Conservation (phyloP, 2,113 vertebrate genomes). For the Taxidea taxus region DNA sequence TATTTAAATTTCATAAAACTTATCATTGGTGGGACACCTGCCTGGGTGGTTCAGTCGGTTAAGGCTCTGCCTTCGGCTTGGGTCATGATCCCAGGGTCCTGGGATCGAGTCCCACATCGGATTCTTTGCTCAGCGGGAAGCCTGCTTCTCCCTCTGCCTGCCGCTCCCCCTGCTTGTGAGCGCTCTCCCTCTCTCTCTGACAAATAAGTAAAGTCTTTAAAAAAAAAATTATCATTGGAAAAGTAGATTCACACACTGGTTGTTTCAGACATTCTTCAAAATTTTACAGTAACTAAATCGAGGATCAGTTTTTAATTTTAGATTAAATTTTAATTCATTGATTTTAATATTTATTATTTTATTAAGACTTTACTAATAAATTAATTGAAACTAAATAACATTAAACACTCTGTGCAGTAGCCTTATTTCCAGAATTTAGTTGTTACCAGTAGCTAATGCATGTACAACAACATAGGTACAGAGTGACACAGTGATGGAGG, state of each 20-base stretch:
- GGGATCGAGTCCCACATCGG: too few relatives aligned
- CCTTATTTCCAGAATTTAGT: neutral
- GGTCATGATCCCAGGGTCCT: too few relatives aligned
- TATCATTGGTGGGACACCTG: too few relatives aligned
- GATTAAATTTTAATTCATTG: neutral
- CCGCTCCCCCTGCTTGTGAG: too few relatives aligned
- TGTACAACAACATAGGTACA: neutral
- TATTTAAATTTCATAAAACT: neutral
- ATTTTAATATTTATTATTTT: neutral
- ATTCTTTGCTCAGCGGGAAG: too few relatives aligned
- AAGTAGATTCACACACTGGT: neutral
- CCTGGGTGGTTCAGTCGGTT: too few relatives aligned
- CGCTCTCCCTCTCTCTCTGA: too few relatives aligned
- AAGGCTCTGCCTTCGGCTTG: too few relatives aligned
- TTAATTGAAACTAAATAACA: neutral
- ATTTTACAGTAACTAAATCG: neutral
- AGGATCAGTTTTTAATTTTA: neutral
- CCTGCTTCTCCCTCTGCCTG: too few relatives aligned
- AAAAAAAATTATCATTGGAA: neutral
- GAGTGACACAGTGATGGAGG: neutral
- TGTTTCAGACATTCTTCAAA: neutral
- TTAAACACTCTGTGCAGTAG: neutral
- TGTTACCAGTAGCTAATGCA: neutral
- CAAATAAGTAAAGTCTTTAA: too few relatives aligned
- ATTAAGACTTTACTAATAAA: neutral